phyloP scores from a whole-genome alignment of 2,888 invertebrate genomes.

The Acleris laterana region DNA sequence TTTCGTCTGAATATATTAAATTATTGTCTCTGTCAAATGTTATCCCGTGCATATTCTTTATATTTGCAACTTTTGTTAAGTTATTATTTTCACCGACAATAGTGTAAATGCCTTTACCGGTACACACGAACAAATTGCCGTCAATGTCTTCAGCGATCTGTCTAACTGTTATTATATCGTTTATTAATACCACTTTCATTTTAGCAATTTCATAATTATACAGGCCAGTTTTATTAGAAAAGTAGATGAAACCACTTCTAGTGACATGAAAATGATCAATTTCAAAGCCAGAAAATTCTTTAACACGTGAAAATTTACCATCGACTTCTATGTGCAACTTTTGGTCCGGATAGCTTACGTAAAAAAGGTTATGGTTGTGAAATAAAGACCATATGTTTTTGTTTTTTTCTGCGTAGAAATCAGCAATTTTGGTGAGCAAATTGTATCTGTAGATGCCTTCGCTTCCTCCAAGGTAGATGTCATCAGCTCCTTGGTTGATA shows the following conservation, averaged over 20 bases:
- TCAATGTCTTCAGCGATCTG: conserved; percentile 66
- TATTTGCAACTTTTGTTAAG: conserved; percentile 52
- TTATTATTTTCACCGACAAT: conserved; percentile 43
- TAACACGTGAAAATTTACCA: conserved; percentile 59
- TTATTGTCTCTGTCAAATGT: conserved; percentile 66
- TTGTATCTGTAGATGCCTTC: conserved; percentile 70
- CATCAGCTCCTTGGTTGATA: conserved; percentile 59
- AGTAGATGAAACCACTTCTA: conserved; percentile 52
- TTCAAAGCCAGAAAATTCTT: conserved; percentile 63
- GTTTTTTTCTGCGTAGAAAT: conserved; percentile 60
- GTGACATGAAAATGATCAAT: conserved; percentile 62
- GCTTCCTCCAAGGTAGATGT: conserved; percentile 65
- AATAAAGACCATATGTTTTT: conserved; percentile 66
- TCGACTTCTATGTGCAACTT: conserved; percentile 60
- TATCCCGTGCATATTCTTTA: conserved; percentile 59
- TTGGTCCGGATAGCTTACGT: conserved; percentile 68
- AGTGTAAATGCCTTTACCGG: conserved; percentile 58
- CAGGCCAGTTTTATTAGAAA: conserved; percentile 63
- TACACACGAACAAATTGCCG: conserved; percentile 58
- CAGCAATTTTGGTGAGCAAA: conserved; percentile 59
- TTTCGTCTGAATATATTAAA: conserved; percentile 62
- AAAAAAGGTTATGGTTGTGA: conserved; percentile 61
- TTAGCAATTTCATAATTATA: conserved; percentile 55
- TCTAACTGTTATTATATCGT: conserved; percentile 57
- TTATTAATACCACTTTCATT: conserved; percentile 45